Evolutionary conservation across 2,113 vertebrate genomes (phyloP).

Genomic region (Embiotoca jacksoni): DNA sequence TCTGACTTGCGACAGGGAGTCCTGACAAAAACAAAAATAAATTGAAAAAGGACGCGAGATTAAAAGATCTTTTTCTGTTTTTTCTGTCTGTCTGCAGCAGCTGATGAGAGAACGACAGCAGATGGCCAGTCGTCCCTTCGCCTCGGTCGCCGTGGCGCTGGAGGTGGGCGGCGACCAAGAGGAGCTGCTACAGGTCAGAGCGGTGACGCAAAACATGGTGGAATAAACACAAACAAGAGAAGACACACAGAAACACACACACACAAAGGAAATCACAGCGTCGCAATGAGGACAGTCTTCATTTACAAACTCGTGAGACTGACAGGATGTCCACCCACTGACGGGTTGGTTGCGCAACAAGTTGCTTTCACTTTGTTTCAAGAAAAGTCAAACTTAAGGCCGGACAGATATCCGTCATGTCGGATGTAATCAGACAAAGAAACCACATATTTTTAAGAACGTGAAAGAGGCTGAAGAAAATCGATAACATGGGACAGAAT

Average conservation of each 20-base stretch:
- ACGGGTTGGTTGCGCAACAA: too few species aligned
- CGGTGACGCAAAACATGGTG: conserved; percentile 13
- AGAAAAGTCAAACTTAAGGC: too few species aligned
- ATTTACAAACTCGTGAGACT: background rate
- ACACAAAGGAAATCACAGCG: too few species aligned
- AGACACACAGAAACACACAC: background rate
- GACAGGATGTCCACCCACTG: too few species aligned
- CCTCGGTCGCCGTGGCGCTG: conserved; percentile 91
- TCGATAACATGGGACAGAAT: too few species aligned
- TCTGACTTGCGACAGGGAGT: background rate
- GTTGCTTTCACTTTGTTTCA: too few species aligned
- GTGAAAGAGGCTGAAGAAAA: too few species aligned
- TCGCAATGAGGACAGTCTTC: background rate
- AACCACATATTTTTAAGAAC: too few species aligned
- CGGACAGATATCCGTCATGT: too few species aligned
- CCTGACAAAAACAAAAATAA: background rate
- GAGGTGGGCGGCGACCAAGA: conserved; percentile 80
- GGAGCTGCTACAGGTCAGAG: conserved; percentile 73
- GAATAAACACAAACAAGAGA: background rate
- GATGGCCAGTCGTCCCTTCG: conserved; percentile 96
- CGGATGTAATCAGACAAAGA: too few species aligned
- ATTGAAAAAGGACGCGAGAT: too few species aligned
- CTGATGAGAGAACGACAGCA: conserved; percentile 95
- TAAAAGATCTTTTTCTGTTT: background rate
- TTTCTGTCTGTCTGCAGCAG: conserved; percentile 82